These are phyloP conservation scores for Sylvia borin DNA, from an alignment of 2,797 vertebrate genomes.

Conservation along the genomic window DNA sequence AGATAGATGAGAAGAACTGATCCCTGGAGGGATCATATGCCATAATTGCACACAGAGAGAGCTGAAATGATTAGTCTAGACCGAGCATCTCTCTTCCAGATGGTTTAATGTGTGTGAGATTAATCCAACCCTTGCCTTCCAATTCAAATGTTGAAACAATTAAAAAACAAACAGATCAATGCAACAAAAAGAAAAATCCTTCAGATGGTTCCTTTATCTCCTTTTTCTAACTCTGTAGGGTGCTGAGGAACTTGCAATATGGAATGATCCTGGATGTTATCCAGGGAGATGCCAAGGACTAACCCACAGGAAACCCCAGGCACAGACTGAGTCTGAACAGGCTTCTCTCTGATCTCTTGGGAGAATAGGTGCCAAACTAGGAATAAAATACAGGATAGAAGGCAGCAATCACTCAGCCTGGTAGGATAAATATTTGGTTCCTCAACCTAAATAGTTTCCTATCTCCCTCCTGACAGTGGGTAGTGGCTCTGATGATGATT, in stretches of 20 bases:
- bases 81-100: not conserved
- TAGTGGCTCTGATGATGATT: not conserved
- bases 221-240: not conserved
- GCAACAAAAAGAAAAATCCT: not conserved
- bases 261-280: not conserved
- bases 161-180: not conserved
- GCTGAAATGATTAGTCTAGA: slow-evolving; percentile 1
- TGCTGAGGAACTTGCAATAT: not conserved
- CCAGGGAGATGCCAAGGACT: not conserved
- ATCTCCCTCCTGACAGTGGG: not conserved
- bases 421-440: slow-evolving; percentile 16
- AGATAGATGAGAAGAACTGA: not conserved
- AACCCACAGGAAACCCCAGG: not conserved
- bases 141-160: not conserved
- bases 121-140: not conserved
- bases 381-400: not conserved
- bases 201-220: not conserved
- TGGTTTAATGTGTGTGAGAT: not conserved
- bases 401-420: not conserved
- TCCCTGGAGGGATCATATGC: not conserved
- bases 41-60: not conserved
- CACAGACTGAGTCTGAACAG: not conserved
- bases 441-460: not conserved
- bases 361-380: not conserved
- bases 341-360: not conserved